Evolutionary conservation across 2,888 invertebrate species (phyloP), one percentile per base, ranked within the genome.

Genomic region (Drosophila kanekoi): DNA sequence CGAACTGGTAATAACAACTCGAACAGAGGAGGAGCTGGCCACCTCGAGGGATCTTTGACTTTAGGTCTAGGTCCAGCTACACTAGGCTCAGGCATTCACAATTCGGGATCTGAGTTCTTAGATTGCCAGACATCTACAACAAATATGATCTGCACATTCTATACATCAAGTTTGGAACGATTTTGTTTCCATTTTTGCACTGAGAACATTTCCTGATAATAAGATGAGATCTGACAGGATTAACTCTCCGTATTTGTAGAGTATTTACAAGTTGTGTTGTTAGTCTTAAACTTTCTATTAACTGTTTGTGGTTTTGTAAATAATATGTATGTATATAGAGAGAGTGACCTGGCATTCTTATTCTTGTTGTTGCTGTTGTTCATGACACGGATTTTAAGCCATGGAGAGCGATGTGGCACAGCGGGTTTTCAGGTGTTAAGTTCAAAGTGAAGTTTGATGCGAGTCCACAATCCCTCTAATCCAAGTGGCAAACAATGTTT

Each of bases 361-460:
- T 43, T 37, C 47, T 37, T 48, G 18, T 48, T 10, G 60, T 20
- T 32, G 53, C 13, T 60, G 37, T 43, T 32, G 49, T 58, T 54
- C 58, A 64, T 64, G 65, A 64, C 49, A 66, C 53, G 67, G 73
- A 54, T 58, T 53, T 49, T 16, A 40, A 18, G 8, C 57, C 43
- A 23, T 53, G 35, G 44, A 53, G 23, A 54, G 37, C 18, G 40
- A 40, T 14, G 47, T 65, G 65, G 18, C 44, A 37, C 41, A 18
- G 10, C 32, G 53, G 18, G 5, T 40, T 32, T 41, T 53, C 32
- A 40, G 65, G 54, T 72, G 59, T 60, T 72, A 41, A 48, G 56
- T 67, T 67, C 52, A 33, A 28, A 16, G 52, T 44, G 40, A 49
- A 66, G 72, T 72, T 57, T 44, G 35, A 37, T 38, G 40, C 41